Conservation (phyloP, 2,797 vertebrate genomes). For the Danio albolineatus region DNA sequence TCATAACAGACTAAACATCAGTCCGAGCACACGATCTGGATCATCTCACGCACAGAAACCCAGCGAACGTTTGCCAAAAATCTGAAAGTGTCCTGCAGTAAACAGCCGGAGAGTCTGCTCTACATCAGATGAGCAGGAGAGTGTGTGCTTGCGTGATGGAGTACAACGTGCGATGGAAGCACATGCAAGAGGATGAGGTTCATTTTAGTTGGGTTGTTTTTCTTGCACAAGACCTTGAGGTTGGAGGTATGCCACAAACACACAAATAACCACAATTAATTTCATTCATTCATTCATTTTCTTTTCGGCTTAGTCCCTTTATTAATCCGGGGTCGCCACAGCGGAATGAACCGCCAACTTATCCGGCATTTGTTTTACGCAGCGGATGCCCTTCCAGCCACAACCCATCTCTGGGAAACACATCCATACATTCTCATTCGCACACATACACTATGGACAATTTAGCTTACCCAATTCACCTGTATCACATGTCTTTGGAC, state of each 20-base stretch:
- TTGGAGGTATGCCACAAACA: conserved; percentile 28
- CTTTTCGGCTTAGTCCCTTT: too few relatives aligned
- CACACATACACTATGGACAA: too few relatives aligned
- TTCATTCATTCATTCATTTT: too few relatives aligned
- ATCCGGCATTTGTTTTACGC: too few relatives aligned
- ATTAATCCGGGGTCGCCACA: too few relatives aligned
- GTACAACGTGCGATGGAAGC: background rate
- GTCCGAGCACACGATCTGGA: conserved; percentile 21
- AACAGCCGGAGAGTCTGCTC: conserved; percentile 51
- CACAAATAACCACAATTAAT: conserved; percentile 20
- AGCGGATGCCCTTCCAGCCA: too few relatives aligned
- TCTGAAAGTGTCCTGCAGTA: conserved; percentile 42
- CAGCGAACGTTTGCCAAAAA: conserved; percentile 45
- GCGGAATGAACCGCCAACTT: too few relatives aligned
- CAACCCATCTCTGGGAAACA: too few relatives aligned
- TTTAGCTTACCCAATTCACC: too few relatives aligned
- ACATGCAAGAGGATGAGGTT: conserved; percentile 6
- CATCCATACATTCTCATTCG: too few relatives aligned
- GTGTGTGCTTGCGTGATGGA: conserved; percentile 8
- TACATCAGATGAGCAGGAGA: conserved; percentile 17
- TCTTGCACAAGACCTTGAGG: conserved; percentile 5
- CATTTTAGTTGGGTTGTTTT: background rate
- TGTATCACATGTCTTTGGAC: too few relatives aligned
- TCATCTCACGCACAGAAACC: conserved; percentile 9
- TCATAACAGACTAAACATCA: conserved; percentile 54